phyloP scores from a whole-genome alignment of 2,113 vertebrate species.

The Seriola rivoliana region DNA sequence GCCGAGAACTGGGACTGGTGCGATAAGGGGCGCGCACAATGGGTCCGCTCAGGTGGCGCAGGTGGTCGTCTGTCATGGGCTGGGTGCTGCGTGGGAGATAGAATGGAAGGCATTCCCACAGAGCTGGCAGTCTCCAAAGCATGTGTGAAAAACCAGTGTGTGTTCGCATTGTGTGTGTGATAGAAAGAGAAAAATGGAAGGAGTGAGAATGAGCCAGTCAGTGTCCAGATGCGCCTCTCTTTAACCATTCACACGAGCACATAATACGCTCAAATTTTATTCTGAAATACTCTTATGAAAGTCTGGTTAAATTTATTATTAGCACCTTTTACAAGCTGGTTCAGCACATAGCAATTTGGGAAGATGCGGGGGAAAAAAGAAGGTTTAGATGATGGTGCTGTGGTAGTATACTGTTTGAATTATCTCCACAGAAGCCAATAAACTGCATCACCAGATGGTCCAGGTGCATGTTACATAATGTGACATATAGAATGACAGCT shows the following conservation, averaged over 20 bases:
- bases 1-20: slow-evolving; percentile 58
- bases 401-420: not conserved
- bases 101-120: slow-evolving; percentile 45
- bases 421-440: not conserved
- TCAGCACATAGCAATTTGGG: not conserved
- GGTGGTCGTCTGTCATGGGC: slow-evolving; percentile 74
- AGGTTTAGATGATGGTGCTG: not conserved
- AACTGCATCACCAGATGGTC: not conserved
- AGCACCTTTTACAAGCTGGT: not conserved
- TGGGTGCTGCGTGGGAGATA: slow-evolving; percentile 54
- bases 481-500: slow-evolving; percentile 38
- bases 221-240: slow-evolving; percentile 1
- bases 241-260: slow-evolving; percentile 20
- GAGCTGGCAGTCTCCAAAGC: slow-evolving; percentile 49
- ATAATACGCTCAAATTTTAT: slow-evolving; percentile 10
- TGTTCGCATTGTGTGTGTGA: slow-evolving; percentile 7
- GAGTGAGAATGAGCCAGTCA: slow-evolving; percentile 6
- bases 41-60: slow-evolving; percentile 70
- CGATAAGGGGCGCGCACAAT: slow-evolving; percentile 78
- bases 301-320: slow-evolving; percentile 13
- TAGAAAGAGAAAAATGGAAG: not conserved
- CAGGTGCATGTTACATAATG: slow-evolving; percentile 58
- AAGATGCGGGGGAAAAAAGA: not conserved
- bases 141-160: not conserved
- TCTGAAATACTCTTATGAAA: not conserved